Percentiles rank a stretch among this genome's conserved stretches.
Evolutionary conservation across 2,797 vertebrate species (phyloP).

Genomic region (Tragopan temminckii): DNA sequence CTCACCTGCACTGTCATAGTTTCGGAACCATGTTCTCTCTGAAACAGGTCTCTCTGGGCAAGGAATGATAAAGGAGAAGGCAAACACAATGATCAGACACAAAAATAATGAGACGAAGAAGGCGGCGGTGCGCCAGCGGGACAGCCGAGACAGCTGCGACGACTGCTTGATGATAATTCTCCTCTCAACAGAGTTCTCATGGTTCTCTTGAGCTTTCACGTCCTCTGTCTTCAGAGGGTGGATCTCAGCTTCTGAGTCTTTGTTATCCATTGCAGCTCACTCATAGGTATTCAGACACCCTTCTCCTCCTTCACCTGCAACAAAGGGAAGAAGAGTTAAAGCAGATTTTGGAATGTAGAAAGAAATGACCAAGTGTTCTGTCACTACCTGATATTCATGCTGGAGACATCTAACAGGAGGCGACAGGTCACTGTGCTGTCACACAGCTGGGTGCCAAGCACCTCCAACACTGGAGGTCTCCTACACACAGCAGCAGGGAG

Average conservation of each 20-base stretch:
- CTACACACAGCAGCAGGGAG: neutral
- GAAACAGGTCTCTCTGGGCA: conserved; percentile 91
- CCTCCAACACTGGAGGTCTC: rapidly evolving
- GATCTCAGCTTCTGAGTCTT: conserved; percentile 85
- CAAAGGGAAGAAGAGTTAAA: neutral
- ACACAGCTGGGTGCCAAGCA: neutral
- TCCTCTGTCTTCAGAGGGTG: conserved; percentile 89
- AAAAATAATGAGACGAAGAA: conserved; percentile 92
- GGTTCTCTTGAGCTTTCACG: conserved; percentile 70
- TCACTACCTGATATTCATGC: neutral
- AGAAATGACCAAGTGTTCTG: neutral
- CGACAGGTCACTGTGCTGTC: neutral
- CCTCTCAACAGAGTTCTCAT: conserved; percentile 58
- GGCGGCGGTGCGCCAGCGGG: conserved; percentile 87
- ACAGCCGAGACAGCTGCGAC: conserved; percentile 79
- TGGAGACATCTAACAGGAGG: neutral
- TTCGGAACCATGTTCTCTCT: conserved; percentile 82
- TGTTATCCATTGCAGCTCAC: conserved; percentile 80
- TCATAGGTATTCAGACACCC: neutral
- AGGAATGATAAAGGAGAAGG: conserved; percentile 95
- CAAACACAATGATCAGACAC: conserved; percentile 91
- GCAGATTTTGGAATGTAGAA: rapidly evolving
- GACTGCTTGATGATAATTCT: conserved; percentile 74
- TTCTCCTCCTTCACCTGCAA: neutral
- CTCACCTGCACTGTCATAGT: conserved; percentile 84